These are phyloP conservation scores for Spilogale gracilis DNA, from an alignment of 2,113 vertebrate species.

Conservation along the genomic window DNA sequence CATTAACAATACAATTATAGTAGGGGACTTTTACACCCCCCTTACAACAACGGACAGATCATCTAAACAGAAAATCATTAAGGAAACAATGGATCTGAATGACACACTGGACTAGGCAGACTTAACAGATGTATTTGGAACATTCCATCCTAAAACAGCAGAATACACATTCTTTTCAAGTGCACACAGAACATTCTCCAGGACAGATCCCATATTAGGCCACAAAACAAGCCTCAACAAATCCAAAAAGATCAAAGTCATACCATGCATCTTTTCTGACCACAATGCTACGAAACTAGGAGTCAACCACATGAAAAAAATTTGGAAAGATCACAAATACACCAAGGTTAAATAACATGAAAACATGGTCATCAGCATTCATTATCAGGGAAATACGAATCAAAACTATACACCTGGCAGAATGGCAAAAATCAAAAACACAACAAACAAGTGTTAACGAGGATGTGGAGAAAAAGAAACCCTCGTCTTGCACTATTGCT, in stretches of 20 bases:
- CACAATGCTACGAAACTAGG: not conserved
- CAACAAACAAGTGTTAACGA: not conserved
- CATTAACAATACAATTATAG: not conserved
- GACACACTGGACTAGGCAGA: no score
- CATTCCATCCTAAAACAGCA: no score
- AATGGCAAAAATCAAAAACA: not conserved
- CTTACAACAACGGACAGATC: not conserved
- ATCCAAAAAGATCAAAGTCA: not conserved
- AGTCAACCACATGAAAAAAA: not conserved
- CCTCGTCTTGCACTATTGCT: not conserved
- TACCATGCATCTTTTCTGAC: not conserved
- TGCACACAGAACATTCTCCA: no score
- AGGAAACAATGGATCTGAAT: not conserved
- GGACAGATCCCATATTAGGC: no score
- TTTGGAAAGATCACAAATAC: not conserved
- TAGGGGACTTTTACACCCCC: not conserved
- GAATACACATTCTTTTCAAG: no score
- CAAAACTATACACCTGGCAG: not conserved
- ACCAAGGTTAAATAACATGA: not conserved
- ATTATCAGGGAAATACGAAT: not conserved
- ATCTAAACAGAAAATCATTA: not conserved
- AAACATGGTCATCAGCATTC: not conserved
- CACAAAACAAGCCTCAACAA: no score
- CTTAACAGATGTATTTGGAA: no score
- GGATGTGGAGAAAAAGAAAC: not conserved